Percentiles rank a stretch among this genome's conserved stretches.
These are phyloP conservation scores for Gambelia wislizenii DNA, from an alignment of 2,797 vertebrate genomes.

Conservation along the genomic window DNA sequence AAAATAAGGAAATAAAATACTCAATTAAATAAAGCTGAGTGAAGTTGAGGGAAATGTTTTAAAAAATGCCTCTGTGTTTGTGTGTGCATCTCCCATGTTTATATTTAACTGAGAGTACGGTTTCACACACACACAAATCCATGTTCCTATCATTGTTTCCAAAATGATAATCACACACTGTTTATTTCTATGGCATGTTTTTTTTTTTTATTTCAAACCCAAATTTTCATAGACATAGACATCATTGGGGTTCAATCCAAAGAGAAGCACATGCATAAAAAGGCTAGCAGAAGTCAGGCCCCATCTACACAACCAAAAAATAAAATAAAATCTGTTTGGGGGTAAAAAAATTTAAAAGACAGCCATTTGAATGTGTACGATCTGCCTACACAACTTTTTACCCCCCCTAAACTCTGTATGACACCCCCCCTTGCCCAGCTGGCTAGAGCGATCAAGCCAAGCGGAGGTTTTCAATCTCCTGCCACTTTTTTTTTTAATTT, in stretches of 20 bases:
- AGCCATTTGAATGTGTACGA: too few relatives aligned
- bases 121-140: background rate
- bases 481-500: too few relatives aligned
- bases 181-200: background rate
- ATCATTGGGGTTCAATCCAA: background rate
- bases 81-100: background rate
- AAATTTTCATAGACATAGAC: background rate
- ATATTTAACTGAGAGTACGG: constrained; percentile 10
- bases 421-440: too few relatives aligned
- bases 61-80: background rate
- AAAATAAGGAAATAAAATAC: background rate
- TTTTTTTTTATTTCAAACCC: background rate
- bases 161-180: background rate
- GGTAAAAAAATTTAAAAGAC: too few relatives aligned
- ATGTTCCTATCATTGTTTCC: background rate
- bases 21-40: background rate
- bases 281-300: background rate
- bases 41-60: background rate
- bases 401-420: too few relatives aligned
- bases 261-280: background rate
- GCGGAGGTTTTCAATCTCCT: too few relatives aligned
- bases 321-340: too few relatives aligned
- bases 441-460: too few relatives aligned
- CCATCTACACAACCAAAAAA: too few relatives aligned
- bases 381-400: too few relatives aligned